Percentiles rank a stretch among this genome's conserved stretches.
Conservation (phyloP, 53 echinoderm and acorn worm genomes). For the Arbacia lixula region DNA sequence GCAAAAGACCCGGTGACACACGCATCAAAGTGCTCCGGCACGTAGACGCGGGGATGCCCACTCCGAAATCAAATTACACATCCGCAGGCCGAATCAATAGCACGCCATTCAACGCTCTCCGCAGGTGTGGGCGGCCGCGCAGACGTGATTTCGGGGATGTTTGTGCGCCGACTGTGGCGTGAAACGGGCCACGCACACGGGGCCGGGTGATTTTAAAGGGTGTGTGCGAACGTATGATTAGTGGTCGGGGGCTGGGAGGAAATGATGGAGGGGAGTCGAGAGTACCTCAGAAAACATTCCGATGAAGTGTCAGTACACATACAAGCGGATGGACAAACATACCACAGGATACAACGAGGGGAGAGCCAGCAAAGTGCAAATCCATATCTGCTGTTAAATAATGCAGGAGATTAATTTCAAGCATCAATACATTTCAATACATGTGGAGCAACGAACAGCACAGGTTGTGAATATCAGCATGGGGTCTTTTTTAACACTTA, state of each 20-base stretch:
- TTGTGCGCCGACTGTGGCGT: conserved; percentile 24
- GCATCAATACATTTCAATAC: too few species aligned
- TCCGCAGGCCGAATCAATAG: conserved; percentile 22
- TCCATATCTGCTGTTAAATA: too few species aligned
- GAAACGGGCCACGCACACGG: conserved; percentile 26
- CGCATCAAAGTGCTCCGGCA: conserved; percentile 22
- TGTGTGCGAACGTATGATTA: not conserved
- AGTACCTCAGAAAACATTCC: not conserved
- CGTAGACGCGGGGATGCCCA: not conserved
- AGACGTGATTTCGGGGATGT: conserved; percentile 34
- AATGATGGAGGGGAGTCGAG: not conserved
- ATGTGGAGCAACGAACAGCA: too few species aligned
- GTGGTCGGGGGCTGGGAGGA: not conserved
- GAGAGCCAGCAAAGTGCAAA: too few species aligned
- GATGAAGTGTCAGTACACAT: too few species aligned
- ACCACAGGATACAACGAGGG: too few species aligned
- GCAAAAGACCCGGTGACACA: not conserved
- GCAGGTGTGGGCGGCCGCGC: conserved; percentile 25
- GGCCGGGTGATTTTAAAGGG: conserved; percentile 10
- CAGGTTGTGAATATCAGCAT: too few species aligned
- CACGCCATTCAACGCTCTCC: conserved; percentile 11
- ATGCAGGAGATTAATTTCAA: too few species aligned
- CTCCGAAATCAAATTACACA: conserved; percentile 30
- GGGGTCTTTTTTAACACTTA: too few species aligned
- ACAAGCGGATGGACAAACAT: not conserved